Evolutionary conservation across 2,888 invertebrate species (phyloP).

Genomic region (Pherbina coryleti): DNA sequence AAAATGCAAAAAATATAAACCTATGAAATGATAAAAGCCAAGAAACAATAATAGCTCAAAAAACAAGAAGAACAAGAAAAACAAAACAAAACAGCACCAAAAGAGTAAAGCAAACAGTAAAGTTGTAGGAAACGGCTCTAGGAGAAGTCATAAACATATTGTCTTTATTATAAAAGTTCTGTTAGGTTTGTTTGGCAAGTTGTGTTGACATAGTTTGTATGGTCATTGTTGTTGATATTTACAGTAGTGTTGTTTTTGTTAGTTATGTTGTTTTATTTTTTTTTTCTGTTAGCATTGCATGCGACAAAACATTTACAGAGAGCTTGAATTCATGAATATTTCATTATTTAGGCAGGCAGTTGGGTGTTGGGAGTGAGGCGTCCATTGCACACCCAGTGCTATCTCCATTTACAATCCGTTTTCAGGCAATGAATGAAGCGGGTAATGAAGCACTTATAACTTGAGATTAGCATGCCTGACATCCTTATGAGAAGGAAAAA

Average conservation of each 20-base stretch:
- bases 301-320: not conserved
- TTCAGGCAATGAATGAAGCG: no score
- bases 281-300: not conserved
- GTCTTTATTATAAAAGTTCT: conserved; percentile 1
- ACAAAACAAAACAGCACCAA: not conserved
- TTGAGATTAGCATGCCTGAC: no score
- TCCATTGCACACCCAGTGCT: no score
- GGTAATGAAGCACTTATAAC: no score
- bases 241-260: not conserved
- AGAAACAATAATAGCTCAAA: not conserved
- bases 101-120: not conserved
- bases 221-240: conserved; percentile 2
- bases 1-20: conserved; percentile 1
- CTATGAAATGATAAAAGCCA: not conserved
- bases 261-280: not conserved
- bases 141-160: not conserved
- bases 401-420: no score
- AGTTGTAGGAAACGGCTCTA: not conserved
- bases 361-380: no score
- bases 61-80: not conserved
- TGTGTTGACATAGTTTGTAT: conserved; percentile 6
- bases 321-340: not conserved
- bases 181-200: not conserved
- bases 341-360: no score
- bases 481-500: no score